These are phyloP conservation scores for Gobio occitaniae DNA, from an alignment of 2,797 vertebrate species.

Conservation along the genomic window DNA sequence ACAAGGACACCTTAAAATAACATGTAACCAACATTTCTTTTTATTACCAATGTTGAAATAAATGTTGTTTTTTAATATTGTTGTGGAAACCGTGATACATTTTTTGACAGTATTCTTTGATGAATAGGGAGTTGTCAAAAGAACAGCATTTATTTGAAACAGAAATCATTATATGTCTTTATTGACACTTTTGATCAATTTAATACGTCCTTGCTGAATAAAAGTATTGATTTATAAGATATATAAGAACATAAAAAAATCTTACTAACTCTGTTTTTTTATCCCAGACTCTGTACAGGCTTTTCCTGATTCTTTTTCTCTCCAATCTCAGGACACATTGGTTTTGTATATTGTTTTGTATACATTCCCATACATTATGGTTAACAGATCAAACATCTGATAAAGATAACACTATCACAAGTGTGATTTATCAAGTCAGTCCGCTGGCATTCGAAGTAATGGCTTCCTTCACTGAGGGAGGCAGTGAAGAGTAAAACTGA, in stretches of 20 bases:
- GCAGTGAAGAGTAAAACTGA: background rate
- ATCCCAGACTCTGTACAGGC: background rate
- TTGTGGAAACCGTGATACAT: background rate
- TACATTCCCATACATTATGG: background rate
- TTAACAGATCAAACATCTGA: slow-evolving; percentile 20
- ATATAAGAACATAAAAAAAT: background rate
- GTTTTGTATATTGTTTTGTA: slow-evolving; percentile 11
- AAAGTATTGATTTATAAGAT: background rate
- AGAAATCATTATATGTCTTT: background rate
- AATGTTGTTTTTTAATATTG: background rate
- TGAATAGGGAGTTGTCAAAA: background rate
- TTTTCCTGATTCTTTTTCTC: background rate
- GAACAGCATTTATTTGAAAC: background rate
- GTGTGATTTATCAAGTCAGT: slow-evolving; percentile 14
- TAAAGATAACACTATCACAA: slow-evolving; percentile 18
- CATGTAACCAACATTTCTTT: background rate
- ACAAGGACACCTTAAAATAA: no score
- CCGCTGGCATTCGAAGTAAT: background rate
- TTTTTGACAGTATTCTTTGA: background rate
- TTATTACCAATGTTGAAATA: background rate
- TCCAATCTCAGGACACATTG: background rate
- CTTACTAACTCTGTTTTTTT: background rate
- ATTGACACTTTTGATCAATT: background rate
- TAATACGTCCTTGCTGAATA: background rate
- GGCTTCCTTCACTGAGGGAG: background rate